Evolutionary conservation across 1,140 invertebrate species (phyloP), one percentile per base, ranked within the genome.

Genomic region (Cotesia glomerata): DNA sequence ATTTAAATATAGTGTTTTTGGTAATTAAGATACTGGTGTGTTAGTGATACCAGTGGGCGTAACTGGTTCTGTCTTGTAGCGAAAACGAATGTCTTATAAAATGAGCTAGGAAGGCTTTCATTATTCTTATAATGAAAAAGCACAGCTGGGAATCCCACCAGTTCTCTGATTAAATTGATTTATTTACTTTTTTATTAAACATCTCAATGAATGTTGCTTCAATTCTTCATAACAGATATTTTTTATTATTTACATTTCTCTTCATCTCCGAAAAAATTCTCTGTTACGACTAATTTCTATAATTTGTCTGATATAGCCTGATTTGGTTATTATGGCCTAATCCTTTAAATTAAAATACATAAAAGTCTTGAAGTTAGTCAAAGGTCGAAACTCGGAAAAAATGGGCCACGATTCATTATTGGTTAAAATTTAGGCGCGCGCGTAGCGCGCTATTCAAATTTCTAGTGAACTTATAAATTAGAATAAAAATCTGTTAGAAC

Each of bases 81-180:
- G 54, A 72, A 72, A 64, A 72, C 56, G 58, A 72, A 72, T 72
- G 71, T 72, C 54, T 72, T 72, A 72, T 72, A 52, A 72, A 72
- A 72, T 72, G 39, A 72, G 64, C 71, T 51, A 72, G 58, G 54
- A 72, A 67, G 71, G 36, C 70, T 63, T 71, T 52, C 71, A 72
- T 67, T 72, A 72, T 65, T 52, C 45, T 59, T 59, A 66, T 63
- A 72, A 66, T 72, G 70, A 66, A 72, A 72, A 45, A 62, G 59
- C 70, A 66, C 70, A 72, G 70, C 70, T 52, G 51, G 70, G 62
- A 72, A 72, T 72, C 62, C 66, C 52, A 26, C 34, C 65, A 49
- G 63, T 67, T 4, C 8, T 16, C 45, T 54, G 70, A 72, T 72
- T 72, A 72, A 65, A 66, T 65, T 72, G 16, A 72, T 72, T 65